Evolutionary conservation across 2,797 vertebrate species (phyloP), one percentile per base, ranked within the genome.

Genomic region (Carcharodon carcharias): DNA sequence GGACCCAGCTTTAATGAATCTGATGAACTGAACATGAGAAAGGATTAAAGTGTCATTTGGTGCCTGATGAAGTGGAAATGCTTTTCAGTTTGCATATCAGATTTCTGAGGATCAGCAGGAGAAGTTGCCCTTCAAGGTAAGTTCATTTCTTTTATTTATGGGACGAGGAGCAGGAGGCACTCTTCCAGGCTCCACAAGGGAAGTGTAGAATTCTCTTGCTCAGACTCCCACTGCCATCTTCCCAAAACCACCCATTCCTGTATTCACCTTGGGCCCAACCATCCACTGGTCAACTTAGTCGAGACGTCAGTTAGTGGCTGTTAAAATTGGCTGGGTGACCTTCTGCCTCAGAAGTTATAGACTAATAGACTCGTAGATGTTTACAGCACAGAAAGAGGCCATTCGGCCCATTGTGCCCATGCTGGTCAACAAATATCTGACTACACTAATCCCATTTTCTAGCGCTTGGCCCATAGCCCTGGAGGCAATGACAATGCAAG

Each of bases 1-100:
- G 91, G 61, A 67, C 40, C 88, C 61, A 93, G 91, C 61, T 93
- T 67, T 67, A 93, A 67, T 93, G 35, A 93, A 45, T 67, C 91
- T 93, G 61, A 45, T 93, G 91, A 92, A 92, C 35, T 93, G 91
- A 93, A 65, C n/a, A 93, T 8, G 8, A 93, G 61, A 65, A 26
- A 45, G 23, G 61, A 67, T 93, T 65, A 93, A 40, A 7, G 61
- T 93, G 67, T 63, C 61, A 45, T 93, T 67, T 93, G 58, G 61
- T 26, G 91, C 61, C n/a, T 67, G 61, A 67, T 4, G 6, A 18
- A 93, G 18, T 65, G 40, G 91, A 93, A 93, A 26, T 45, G 18
- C n/a, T 93, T 93, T 93, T 67, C 61, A 93, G 82, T 23, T 8
- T 11, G 21, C 67, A 65, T 93, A 65, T 93, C 21, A 63, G 61